phyloP scores from a whole-genome alignment of 2,113 vertebrate species.

The Typhlomys cinereus region DNA sequence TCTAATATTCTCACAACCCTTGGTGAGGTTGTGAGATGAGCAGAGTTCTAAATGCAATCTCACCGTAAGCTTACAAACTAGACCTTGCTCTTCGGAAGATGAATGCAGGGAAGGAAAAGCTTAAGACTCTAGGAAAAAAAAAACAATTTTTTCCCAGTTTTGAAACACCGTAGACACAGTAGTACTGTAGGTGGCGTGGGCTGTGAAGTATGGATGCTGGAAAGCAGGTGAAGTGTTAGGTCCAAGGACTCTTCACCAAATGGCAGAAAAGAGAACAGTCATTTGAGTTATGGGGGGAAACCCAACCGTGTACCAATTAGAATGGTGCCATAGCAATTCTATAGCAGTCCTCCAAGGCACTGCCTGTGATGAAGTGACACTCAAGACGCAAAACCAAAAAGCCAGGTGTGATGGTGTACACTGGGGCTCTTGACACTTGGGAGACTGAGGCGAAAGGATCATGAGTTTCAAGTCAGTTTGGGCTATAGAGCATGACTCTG shows the following conservation, averaged over 20 bases:
- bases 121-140: constrained; percentile 17
- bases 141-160: background rate
- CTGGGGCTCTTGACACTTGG: background rate
- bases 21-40: background rate
- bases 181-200: background rate
- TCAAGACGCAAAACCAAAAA: background rate
- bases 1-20: background rate
- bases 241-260: background rate
- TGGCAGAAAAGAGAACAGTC: background rate
- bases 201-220: background rate
- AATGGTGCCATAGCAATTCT: background rate
- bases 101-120: background rate
- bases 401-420: background rate
- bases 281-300: background rate
- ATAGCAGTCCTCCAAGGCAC: too few relatives aligned
- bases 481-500: too few relatives aligned
- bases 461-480: too few relatives aligned
- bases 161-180: background rate
- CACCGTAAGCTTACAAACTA: constrained; percentile 18
- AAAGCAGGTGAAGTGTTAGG: background rate
- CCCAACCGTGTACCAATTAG: background rate
- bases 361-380: too few relatives aligned
- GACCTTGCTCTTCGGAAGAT: background rate
- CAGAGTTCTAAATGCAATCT: background rate
- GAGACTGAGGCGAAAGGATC: background rate